Base-by-base conservation (phyloP, 2,888 invertebrate genomes). In the Myopa testacea region DNA sequence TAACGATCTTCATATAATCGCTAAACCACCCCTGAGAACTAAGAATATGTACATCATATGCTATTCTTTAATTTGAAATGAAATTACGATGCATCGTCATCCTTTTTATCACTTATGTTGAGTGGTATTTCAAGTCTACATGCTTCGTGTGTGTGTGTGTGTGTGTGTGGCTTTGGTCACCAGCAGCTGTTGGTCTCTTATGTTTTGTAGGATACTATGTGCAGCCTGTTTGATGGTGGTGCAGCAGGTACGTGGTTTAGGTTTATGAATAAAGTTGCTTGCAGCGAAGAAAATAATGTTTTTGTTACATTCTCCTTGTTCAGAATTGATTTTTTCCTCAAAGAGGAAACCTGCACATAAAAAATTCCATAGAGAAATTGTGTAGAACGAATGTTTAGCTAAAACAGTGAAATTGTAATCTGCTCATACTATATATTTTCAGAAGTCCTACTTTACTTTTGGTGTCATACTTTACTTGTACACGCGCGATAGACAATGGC, bases 401-500 rank as follows among this genome's bases (percentile, higher is more conserved):
- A 45, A 45, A 8, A 10, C 62, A 62, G 0, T 62, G 19, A 26
- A 26, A 26, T 26, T 26, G 26, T 26, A 26, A 26, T n/a, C n/a
- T n/a, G n/a, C 6, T 62, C 34, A 38, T 37, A 62, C 34, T 63
- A 5, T 63, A 63, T 63, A 14, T 3, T 63, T 63, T 19, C 12
- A 26, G 19, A 63, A 63, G 14, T 12, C 55, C 0, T 55, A 55
- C 10, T n/a, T 16, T 55, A n/a, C 5, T 14, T 50, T 10, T 50
- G 14, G 5, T 4, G n/a, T 55, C 5, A 37, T 40, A 67, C 7
- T 38, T 37, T n/a, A 34, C 10, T 38, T 67, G 26, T 34, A 67
- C 16, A 19, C 34, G 34, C 37, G 62, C 26, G 34, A 93, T 93
- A 92, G 81, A 82, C 78, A 45, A 98, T 98, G 98, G 98, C 98